Base-by-base conservation (phyloP, 2,797 vertebrate species). In the Pteronotus mesoamericanus region DNA sequence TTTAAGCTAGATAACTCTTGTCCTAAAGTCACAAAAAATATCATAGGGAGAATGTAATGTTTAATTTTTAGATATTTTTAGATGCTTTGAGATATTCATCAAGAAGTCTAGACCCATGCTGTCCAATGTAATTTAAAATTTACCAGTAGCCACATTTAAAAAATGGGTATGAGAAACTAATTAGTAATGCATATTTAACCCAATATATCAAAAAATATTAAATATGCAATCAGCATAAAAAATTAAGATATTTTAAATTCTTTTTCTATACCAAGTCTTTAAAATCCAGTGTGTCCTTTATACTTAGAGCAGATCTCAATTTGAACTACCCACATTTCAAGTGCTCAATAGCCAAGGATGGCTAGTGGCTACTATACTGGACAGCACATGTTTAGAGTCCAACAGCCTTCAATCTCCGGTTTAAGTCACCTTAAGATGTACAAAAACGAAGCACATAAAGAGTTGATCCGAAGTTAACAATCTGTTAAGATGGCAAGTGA, bases 351-450 rank as follows among this genome's bases (percentile, higher is more conserved):
- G 61, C 16, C 80, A 72, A 0, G 42, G 39, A 34, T 80, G 55
- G 42, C 53, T 89, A 46, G 59, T 53, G 21, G 9, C 11, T 72
- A 53, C 24, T 57, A 22, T 75, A 66, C 11, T 74, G 15, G 24
- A 34, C 6, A 64, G 5, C 26, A 71, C 3, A 78, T 4, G 3
- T 46, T 82, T 59, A 71, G 7, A 78, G 64, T 75, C 42, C 92
- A 84, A 72, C 1, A 6, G 21, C 18, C 22, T 74, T 82, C 82
- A 44, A 85, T 51, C 42, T 74, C 46, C 37, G 94, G 34, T 72
- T 9, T 80, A 83, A 85, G 32, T 93, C 55, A 95, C 68, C 51
- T 88, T 82, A 82, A 93, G 77, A 91, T 91, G 39, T 53, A 84
- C 87, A 89, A 74, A 88, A 75, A 42, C n/a, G 82, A 75, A 83